Base-by-base conservation (phyloP, 1,140 invertebrate species). In the Apocrypta bakeri region DNA sequence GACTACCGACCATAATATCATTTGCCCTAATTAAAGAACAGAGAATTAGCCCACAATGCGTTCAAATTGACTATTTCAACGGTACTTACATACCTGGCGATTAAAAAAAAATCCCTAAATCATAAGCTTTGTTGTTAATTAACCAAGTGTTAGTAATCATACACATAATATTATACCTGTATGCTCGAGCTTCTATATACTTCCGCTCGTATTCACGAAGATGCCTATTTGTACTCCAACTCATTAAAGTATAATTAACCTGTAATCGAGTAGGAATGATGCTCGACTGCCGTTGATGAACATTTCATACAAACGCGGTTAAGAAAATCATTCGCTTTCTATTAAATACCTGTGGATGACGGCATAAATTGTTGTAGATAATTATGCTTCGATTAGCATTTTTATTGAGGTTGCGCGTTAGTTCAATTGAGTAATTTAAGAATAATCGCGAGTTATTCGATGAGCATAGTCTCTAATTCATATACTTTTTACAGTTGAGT, bases 181-280 rank as follows among this genome's bases (percentile, higher is more conserved):
- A n/a, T n/a, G n/a, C n/a, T n/a, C n/a, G n/a, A n/a, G n/a, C n/a
- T n/a, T 71, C 37, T 37, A 29, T 71, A 25, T 71, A n/a, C 27
- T 31, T 71, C 21, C 31, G 31, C 2, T 8, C 66, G 27, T 69
- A 29, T 69, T 33, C 27, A 29, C 66, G 42, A 17, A 48, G 42
- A 21, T 33, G 66, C 29, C 27, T 29, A 27, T 69, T 21, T 17
- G 0, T 27, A 11, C 29, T 69, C 17, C 25, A 27, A 31, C 68
- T 37, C 17, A 33, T 71, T 71, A 71, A 29, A 29, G 68, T 31
- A 29, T 71, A 71, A 71, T 71, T 37, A 71, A 6, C 31, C 29
- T 31, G 31, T 71, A 31, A 29, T 33, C n/a, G 48, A 21, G 48
- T 17, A 56, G 21, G 56, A 61, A 0, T n/a, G n/a, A n/a, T 12